Base-by-base conservation (phyloP, 2,888 invertebrate species). In the Oligia strigilis region DNA sequence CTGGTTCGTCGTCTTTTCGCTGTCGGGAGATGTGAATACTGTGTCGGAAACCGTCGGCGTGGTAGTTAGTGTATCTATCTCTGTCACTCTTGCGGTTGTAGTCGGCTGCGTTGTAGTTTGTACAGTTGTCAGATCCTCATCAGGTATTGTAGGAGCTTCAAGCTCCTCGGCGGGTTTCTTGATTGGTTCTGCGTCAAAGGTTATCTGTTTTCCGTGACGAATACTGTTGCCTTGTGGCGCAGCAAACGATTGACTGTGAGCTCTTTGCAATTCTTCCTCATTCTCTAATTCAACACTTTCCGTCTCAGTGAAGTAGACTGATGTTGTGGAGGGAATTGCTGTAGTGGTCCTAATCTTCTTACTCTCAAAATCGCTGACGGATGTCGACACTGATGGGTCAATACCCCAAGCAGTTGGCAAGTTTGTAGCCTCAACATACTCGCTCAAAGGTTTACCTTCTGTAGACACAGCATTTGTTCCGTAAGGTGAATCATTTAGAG, bases 231-330 rank as follows among this genome's bases (percentile, higher is more conserved):
- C 97, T 88, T 97, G 97, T 55, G 97, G 97, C 3, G 97, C 97
- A 43, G 98, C 95, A 88, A 98, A 98, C 0, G 98, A 98, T 90
- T 98, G 98, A 69, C 98, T 98, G 85, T 98, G 98, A 46, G 98
- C 98, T 83, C 98, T 97, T 94, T 98, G 98, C 65, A 98, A 93
- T 92, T 98, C 97, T 91, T 98, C 98, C 66, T 97, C 97, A 83
- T 98, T 97, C 72, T 97, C 97, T 72, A 95, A 88, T 88, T 97
- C 97, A 40, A 94, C 90, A 80, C 95, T 96, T 72, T 96, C 96
- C 3, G 94, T 92, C 94, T 97, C 91, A 88, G 97, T 90, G 89
- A 95, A 92, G 93, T 95, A 93, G 87, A 97, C 91, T 14, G 94
- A 92, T 29, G 95, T 95, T 3, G 95, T 94, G 4, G 92, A 90